Base-by-base conservation (phyloP, 2,888 invertebrate genomes). In the Unio pictorum region DNA sequence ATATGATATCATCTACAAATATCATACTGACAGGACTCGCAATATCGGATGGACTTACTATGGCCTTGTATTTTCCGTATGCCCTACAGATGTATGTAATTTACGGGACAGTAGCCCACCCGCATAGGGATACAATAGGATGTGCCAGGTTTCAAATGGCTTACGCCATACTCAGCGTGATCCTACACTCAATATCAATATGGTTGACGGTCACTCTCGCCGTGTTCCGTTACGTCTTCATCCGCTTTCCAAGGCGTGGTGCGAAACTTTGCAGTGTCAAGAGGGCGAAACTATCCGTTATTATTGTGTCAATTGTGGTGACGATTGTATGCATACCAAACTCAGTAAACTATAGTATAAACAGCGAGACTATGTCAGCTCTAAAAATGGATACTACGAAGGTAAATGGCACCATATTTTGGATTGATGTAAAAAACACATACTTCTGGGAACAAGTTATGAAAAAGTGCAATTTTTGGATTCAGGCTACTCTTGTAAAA, bases 191-290 rank as follows among this genome's bases (percentile, higher is more conserved):
- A 4, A 95, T 97, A 78, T 96, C 97, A 4, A 97, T 97, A 80
- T 97, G 96, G 94, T 91, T 98, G 80, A 98, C 98, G 0, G 95
- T 98, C 1, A 95, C 96, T 0, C 91, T 98, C 72, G 98, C 98
- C 0, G 94, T 98, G 4, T 98, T 98, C 95, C 92, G 98, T 11
- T 97, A 96, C 88, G 86, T 84, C 4, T 90, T 89, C 67, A 89
- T 91, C 61, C 78, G 82, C 8, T 87, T 85, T 88, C 96, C 96
- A 0, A 94, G 95, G 78, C 93, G 93, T 81, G 96, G 95, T 85
- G 93, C 94, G 34, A 92, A 94, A 57, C 95, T 95, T 94, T 97
- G 96, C 88, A 95, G 93, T 83, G 94, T 95, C 91, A 92, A 92
- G 70, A 93, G 95, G 75, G 96, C 96, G 1, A 92, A 69, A 95